phyloP scores from a whole-genome alignment of 64 coral and sea anemone genomes.

The Actinia tenebrosa region DNA sequence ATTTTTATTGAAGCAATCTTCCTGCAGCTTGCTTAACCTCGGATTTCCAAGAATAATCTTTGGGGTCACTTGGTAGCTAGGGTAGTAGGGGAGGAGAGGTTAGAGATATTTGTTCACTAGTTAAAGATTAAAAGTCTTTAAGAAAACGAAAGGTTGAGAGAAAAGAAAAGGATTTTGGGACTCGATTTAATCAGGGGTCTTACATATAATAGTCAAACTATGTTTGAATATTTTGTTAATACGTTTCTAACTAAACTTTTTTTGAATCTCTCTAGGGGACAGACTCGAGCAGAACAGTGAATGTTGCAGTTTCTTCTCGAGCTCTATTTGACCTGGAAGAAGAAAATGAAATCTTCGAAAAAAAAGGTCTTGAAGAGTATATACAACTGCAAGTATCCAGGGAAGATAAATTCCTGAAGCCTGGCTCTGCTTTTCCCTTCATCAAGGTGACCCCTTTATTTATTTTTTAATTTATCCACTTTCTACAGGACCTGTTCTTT shows the following conservation, averaged over 20 bases:
- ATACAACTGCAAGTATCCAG: slow-evolving; percentile 32
- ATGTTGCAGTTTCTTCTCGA: slow-evolving; percentile 74
- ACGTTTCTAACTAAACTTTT: background rate
- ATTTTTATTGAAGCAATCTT: too few relatives aligned
- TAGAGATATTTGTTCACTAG: too few relatives aligned
- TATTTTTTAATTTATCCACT: too few relatives aligned
- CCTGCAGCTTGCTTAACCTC: too few relatives aligned
- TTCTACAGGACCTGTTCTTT: background rate
- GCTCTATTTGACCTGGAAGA: slow-evolving; percentile 66
- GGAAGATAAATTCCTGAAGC: slow-evolving; percentile 43
- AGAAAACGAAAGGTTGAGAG: too few relatives aligned
- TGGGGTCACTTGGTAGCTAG: too few relatives aligned
- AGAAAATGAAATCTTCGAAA: slow-evolving; percentile 61
- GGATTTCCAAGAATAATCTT: too few relatives aligned
- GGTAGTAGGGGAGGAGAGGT: too few relatives aligned
- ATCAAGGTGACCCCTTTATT: slow-evolving; percentile 41
- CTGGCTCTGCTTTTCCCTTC: slow-evolving; percentile 73
- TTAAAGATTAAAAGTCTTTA: too few relatives aligned
- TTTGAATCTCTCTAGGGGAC: slow-evolving; percentile 25
- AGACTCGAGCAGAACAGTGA: slow-evolving; percentile 64
- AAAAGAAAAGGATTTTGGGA: background rate
- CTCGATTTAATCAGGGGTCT: too few relatives aligned
- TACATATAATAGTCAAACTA: background rate
- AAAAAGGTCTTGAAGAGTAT: slow-evolving; percentile 52
- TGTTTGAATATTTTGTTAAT: background rate